Evolutionary conservation across 2,113 vertebrate genomes (phyloP).

Genomic region (Hemicordylus capensis): DNA sequence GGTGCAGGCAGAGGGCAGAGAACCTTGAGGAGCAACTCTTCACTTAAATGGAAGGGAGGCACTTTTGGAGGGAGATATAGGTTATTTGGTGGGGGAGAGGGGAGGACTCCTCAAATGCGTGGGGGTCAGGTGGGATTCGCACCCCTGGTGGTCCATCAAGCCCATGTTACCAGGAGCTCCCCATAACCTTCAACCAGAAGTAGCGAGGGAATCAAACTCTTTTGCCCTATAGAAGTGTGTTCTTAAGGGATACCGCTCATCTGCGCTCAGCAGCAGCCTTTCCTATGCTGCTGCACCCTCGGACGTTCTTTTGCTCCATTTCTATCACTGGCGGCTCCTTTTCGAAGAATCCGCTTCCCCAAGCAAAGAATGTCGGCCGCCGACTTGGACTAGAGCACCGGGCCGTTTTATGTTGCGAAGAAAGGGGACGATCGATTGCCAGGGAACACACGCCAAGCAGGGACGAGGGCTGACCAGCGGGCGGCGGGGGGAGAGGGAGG

Average conservation of each 20-base stretch:
- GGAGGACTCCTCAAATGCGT: no score
- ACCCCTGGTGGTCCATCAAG: no score
- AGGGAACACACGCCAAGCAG: background rate
- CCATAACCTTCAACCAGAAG: background rate
- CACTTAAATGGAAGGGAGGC: no score
- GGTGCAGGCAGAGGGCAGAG: no score
- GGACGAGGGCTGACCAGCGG: fast-evolving
- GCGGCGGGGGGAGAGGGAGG: no score
- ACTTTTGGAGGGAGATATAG: no score
- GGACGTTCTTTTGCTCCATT: background rate
- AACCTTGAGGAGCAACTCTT: no score
- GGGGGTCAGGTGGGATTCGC: no score
- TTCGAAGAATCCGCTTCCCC: background rate
- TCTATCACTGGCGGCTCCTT: background rate
- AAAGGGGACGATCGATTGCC: background rate
- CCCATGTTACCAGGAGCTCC: no score
- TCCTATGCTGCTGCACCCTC: background rate
- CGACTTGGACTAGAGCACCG: background rate
- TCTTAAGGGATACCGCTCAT: background rate
- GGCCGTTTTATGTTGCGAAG: background rate
- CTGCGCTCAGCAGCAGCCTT: background rate
- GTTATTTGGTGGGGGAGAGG: no score
- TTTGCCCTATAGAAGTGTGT: background rate
- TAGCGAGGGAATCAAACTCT: background rate
- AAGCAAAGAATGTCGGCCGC: background rate